phyloP scores from a whole-genome alignment of 1,140 invertebrate genomes.

The Drosophila trapezifrons region DNA sequence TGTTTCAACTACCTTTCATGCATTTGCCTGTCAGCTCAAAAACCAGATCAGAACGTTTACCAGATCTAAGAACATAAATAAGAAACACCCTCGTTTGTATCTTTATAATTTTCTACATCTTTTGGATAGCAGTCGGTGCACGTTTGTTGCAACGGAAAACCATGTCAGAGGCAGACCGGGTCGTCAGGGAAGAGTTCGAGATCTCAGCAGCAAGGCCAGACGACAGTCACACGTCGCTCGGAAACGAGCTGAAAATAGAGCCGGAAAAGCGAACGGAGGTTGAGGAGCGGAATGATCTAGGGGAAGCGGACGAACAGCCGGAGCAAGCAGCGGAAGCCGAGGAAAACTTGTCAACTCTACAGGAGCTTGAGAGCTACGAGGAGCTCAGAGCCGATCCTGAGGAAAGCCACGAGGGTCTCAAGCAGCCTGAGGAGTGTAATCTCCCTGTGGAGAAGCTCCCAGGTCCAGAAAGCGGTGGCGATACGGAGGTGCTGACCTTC shows the following conservation, averaged over 20 bases:
- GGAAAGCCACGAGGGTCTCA: not conserved
- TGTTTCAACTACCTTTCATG: not conserved
- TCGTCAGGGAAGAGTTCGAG: slow-evolving; percentile 15
- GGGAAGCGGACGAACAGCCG: not conserved
- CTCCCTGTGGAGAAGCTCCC: not conserved
- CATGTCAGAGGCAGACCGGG: slow-evolving; percentile 29
- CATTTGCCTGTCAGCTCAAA: not conserved
- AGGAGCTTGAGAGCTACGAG: too few relatives aligned
- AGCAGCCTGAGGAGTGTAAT: too few relatives aligned
- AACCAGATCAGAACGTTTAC: not conserved
- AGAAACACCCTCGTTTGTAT: not conserved
- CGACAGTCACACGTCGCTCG: slow-evolving; percentile 13
- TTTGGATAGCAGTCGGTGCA: not conserved
- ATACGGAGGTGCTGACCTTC: not conserved
- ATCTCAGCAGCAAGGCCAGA: slow-evolving; percentile 12
- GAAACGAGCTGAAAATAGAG: not conserved
- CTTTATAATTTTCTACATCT: slow-evolving; percentile 19
- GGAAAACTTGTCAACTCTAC: too few relatives aligned
- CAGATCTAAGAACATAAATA: not conserved
- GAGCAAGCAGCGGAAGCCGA: not conserved
- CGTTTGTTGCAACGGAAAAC: slow-evolving; percentile 13
- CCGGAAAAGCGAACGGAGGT: not conserved
- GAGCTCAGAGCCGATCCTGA: too few relatives aligned
- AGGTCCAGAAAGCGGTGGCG: not conserved
- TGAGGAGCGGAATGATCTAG: slow-evolving; percentile 4